phyloP scores from a whole-genome alignment of 2,113 vertebrate genomes.

The Chascanopsetta lugubris region DNA sequence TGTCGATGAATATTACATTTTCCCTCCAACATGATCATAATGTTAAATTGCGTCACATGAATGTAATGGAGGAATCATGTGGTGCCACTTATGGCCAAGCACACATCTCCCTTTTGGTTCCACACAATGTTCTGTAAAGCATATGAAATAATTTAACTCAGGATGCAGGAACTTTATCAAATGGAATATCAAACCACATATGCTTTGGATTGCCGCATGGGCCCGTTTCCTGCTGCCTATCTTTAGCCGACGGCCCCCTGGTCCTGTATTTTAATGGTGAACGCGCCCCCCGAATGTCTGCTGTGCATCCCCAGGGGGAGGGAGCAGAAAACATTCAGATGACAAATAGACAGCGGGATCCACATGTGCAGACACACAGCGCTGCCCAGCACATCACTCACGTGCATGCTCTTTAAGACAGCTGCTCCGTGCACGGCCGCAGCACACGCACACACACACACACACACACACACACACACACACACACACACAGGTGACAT shows the following conservation, averaged over 20 bases:
- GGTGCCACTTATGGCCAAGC: slow-evolving; percentile 41
- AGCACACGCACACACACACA: slow-evolving; percentile 59
- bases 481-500: slow-evolving; percentile 34
- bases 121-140: slow-evolving; percentile 31
- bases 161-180: slow-evolving; percentile 68
- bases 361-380: slow-evolving; percentile 42
- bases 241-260: slow-evolving; percentile 67
- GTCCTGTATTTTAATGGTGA: slow-evolving; percentile 68
- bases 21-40: slow-evolving; percentile 15
- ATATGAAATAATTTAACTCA: slow-evolving; percentile 65
- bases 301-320: slow-evolving; percentile 59
- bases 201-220: slow-evolving; percentile 60
- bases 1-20: slow-evolving; percentile 40
- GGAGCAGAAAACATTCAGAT: slow-evolving; percentile 54
- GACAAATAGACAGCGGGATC: slow-evolving; percentile 56
- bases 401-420: slow-evolving; percentile 61
- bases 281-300: slow-evolving; percentile 69
- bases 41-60: slow-evolving; percentile 31
- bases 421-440: slow-evolving; percentile 66
- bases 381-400: slow-evolving; percentile 40
- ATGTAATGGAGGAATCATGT: slow-evolving; percentile 53
- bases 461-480: too few relatives aligned
- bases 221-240: slow-evolving; percentile 62
- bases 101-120: slow-evolving; percentile 31
- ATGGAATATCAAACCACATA: slow-evolving; percentile 64